These are phyloP conservation scores for Cephalopterus ornatus DNA, from an alignment of 2,113 vertebrate species.

Conservation along the genomic window DNA sequence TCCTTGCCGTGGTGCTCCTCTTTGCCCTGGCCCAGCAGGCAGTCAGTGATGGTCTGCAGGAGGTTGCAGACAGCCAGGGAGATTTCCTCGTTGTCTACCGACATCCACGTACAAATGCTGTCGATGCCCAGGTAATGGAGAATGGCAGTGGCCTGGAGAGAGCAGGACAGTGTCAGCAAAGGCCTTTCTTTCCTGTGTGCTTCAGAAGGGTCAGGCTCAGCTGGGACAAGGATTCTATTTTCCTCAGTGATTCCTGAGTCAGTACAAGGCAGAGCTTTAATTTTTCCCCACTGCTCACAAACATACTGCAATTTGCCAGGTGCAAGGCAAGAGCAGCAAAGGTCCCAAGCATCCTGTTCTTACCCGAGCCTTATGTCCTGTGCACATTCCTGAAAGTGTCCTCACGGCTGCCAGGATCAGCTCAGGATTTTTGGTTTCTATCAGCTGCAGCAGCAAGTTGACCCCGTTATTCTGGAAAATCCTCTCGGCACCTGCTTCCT, in stretches of 20 bases:
- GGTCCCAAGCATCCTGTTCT: neutral
- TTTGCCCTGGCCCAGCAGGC: slow-evolving; percentile 84
- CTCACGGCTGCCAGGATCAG: slow-evolving; percentile 89
- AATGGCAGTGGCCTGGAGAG: slow-evolving; percentile 85
- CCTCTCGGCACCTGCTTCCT: slow-evolving; percentile 91
- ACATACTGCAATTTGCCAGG: neutral
- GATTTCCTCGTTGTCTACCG: slow-evolving; percentile 86
- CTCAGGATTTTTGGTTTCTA: slow-evolving; percentile 85
- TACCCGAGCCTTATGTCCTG: slow-evolving; percentile 89
- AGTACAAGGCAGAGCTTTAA: neutral
- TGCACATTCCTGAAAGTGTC: slow-evolving; percentile 91
- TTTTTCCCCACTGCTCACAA: neutral
- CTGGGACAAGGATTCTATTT: neutral
- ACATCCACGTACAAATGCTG: slow-evolving; percentile 90
- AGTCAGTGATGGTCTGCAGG: slow-evolving; percentile 88
- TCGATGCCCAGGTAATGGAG: slow-evolving; percentile 82
- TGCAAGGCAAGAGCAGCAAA: neutral
- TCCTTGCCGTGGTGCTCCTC: slow-evolving; percentile 86
- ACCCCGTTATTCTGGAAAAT: slow-evolving; percentile 96
- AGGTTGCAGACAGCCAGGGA: slow-evolving; percentile 87
- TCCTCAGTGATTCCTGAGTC: neutral
- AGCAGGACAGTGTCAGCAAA: neutral
- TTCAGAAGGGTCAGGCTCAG: neutral
- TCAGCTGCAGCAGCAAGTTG: slow-evolving; percentile 83
- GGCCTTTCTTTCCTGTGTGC: neutral